Conservation (phyloP, 1,140 invertebrate genomes). For the Lucilia sericata region DNA sequence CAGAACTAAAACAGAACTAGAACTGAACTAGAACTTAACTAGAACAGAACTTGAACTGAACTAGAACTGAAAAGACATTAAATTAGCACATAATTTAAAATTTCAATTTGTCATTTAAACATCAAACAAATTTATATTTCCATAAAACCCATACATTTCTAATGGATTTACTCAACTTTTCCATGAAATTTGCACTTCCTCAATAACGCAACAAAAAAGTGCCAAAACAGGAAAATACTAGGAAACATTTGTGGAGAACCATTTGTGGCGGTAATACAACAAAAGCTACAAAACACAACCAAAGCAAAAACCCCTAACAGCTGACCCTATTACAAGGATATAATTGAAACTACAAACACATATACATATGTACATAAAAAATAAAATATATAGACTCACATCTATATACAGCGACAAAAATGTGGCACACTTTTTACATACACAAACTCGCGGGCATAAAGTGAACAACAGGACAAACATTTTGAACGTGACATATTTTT, state of each 20-base stretch:
- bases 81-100: too few relatives aligned
- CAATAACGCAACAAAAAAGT: not conserved
- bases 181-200: too few relatives aligned
- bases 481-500: slow-evolving; percentile 29
- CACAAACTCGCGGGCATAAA: not conserved
- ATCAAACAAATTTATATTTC: too few relatives aligned
- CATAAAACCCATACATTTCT: too few relatives aligned
- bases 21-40: too few relatives aligned
- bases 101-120: too few relatives aligned
- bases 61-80: too few relatives aligned
- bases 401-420: not conserved
- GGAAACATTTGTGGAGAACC: not conserved
- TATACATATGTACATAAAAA: not conserved
- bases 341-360: not conserved
- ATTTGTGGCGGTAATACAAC: not conserved
- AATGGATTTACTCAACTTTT: too few relatives aligned
- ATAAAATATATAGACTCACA: not conserved
- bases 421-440: not conserved
- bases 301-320: not conserved
- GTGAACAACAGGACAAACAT: not conserved
- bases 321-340: slow-evolving; percentile 15
- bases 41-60: too few relatives aligned
- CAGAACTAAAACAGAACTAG: too few relatives aligned
- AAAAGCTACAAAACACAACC: not conserved
- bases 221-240: not conserved